A percentile compares a stretch with the other conserved stretches of the same genome.
These are phyloP conservation scores for Anser cygnoides DNA, from an alignment of 2,113 vertebrate species.

Conservation along the genomic window DNA sequence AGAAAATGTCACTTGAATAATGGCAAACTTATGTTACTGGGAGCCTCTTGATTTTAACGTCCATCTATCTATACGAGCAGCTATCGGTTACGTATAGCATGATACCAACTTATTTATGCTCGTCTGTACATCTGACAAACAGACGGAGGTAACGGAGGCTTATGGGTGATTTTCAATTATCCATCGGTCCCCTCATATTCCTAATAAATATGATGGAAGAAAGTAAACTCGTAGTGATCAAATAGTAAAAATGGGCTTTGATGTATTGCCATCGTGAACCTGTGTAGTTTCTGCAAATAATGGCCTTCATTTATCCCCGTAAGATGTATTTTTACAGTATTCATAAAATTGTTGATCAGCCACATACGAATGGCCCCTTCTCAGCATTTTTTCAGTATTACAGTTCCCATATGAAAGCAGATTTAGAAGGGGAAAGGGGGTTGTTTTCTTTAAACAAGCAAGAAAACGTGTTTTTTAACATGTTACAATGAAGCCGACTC, in stretches of 20 bases:
- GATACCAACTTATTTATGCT: too few relatives aligned
- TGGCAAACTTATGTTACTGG: too few relatives aligned
- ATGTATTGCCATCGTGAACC: background rate
- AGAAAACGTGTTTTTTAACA: background rate
- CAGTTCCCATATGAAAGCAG: background rate
- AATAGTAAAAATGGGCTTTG: conserved; percentile 39
- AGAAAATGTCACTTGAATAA: too few relatives aligned
- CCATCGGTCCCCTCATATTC: conserved; percentile 24
- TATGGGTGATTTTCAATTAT: conserved; percentile 40
- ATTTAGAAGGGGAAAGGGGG: background rate
- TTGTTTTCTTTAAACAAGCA: background rate
- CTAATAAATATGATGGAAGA: conserved; percentile 39
- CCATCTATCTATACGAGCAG: too few relatives aligned
- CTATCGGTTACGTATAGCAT: too few relatives aligned
- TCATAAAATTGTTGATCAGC: background rate
- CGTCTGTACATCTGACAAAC: too few relatives aligned
- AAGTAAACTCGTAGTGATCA: conserved; percentile 36
- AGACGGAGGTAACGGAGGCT: background rate
- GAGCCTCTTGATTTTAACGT: too few relatives aligned
- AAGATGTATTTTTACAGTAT: background rate
- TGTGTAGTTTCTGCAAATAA: conserved; percentile 45
- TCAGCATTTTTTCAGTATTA: background rate
- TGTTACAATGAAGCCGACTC: background rate
- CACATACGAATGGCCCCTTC: background rate
- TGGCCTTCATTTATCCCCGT: background rate